Evolutionary conservation across 2,113 vertebrate genomes (phyloP).

Genomic region (Pagrus major): DNA sequence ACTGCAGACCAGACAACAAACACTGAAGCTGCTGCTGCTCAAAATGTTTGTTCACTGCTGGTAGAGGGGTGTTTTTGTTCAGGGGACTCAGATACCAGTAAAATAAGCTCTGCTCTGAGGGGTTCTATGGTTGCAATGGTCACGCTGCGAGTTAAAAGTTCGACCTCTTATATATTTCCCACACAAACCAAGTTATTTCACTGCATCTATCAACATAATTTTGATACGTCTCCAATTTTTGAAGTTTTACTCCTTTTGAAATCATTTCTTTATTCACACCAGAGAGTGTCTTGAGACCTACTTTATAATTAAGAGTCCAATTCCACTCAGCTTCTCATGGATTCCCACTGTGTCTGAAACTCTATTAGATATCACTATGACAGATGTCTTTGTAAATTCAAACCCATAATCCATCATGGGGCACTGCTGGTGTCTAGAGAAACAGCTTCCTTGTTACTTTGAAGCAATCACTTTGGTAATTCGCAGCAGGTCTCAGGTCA

Average conservation of each 20-base stretch:
- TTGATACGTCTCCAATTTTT: background rate
- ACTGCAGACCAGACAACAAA: background rate
- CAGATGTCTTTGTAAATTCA: constrained; percentile 25
- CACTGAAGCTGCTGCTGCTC: background rate
- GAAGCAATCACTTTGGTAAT: constrained; percentile 15
- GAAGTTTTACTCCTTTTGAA: background rate
- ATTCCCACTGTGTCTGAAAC: background rate
- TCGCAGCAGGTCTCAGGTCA: constrained; percentile 25
- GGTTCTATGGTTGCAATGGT: background rate
- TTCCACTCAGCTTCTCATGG: background rate
- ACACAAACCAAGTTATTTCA: background rate
- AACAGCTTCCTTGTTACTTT: constrained; percentile 10
- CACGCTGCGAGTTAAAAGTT: background rate
- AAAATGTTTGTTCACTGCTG: background rate
- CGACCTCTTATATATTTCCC: background rate
- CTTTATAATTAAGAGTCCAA: constrained; percentile 22
- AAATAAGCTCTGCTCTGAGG: background rate
- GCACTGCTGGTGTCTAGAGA: constrained; percentile 1
- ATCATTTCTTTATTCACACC: background rate
- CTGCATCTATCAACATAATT: background rate
- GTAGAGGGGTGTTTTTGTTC: background rate
- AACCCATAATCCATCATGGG: constrained; percentile 28
- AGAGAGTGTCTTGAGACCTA: background rate
- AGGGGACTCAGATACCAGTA: background rate
- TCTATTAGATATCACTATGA: constrained; percentile 29